Base-by-base conservation (phyloP, 1,140 invertebrate genomes). In the Galleria mellonella region DNA sequence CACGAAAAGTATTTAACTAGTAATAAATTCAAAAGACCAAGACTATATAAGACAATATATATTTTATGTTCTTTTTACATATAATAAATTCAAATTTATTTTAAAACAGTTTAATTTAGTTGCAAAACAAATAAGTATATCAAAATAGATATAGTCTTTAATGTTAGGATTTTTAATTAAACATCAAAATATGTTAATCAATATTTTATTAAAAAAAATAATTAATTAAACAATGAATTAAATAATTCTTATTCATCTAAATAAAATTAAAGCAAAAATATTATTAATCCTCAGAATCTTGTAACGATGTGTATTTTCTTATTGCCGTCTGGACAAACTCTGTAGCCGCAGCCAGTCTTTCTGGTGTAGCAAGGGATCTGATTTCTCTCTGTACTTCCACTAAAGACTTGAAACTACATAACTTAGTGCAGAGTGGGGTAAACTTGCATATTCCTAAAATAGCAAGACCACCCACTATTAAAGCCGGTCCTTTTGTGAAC, bases 281-380 rank as follows among this genome's bases (percentile, higher is more conserved):
- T 0, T 9, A 2, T 33, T 47, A 11, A 33, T 17, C n/a, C n/a
- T 28, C n/a, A 9, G 29, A 0, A 13, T 31, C n/a, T 42, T 51
- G 49, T 32, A 51, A 33, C 9, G 38, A 28, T 30, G 9, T 42
- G 30, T 57, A 63, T 32, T 52, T 62, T 11, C 47, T 46, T 11
- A 65, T 47, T n/a, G 59, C 62, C 1, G 39, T 54, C 49, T 58
- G 40, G 0, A 69, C 47, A 29, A 63, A 56, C 5, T 63, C 52
- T 1, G 54, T 42, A 1, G 52, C 56, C 31, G 40, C 47, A 6
- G 54, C 49, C 5, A 69, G 32, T 36, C 60, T 30, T 29, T 65
- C 55, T 30, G 59, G 39, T 4, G 52, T 62, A 1, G 53, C 31
- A 31, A 55, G 42, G 7, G 43, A 41, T 31, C 37, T 46, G n/a